phyloP scores from a whole-genome alignment of 2,888 invertebrate genomes.

The Phengaris alcon region DNA sequence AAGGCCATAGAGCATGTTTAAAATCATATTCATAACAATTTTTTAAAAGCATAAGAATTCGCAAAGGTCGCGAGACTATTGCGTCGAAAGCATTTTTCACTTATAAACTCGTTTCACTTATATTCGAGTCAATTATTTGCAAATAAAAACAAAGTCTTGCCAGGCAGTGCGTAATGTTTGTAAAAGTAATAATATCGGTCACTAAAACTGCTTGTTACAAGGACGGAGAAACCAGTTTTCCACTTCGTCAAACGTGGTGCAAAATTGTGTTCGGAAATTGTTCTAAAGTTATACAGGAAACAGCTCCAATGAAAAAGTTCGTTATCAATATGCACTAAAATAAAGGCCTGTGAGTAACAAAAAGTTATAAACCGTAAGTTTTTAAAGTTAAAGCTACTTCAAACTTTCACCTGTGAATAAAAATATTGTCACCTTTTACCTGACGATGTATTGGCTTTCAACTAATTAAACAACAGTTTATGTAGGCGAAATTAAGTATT shows the following conservation, averaged over 20 bases:
- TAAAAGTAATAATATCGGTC: constrained; percentile 8
- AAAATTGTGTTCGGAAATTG: background rate
- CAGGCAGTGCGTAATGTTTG: constrained; percentile 21
- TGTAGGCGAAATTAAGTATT: background rate
- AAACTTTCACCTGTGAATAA: constrained; percentile 61
- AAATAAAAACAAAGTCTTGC: background rate
- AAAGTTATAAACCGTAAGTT: constrained; percentile 18
- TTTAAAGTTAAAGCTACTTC: constrained; percentile 31
- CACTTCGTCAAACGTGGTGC: background rate
- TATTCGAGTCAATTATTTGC: background rate
- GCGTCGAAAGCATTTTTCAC: background rate
- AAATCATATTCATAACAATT: background rate
- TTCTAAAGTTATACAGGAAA: background rate
- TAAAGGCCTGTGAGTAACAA: background rate
- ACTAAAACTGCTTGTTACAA: constrained; percentile 36
- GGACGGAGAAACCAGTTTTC: constrained; percentile 44
- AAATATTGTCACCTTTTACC: constrained; percentile 47
- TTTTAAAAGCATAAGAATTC: background rate
- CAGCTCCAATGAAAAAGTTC: background rate
- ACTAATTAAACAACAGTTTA: constrained; percentile 42
- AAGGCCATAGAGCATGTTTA: background rate
- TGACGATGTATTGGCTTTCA: constrained; percentile 47
- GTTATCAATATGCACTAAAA: background rate
- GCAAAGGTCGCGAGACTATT: background rate
- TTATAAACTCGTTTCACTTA: background rate